These are phyloP conservation scores for Aythya baeri DNA, from an alignment of 2,113 vertebrate genomes.

Conservation along the genomic window DNA sequence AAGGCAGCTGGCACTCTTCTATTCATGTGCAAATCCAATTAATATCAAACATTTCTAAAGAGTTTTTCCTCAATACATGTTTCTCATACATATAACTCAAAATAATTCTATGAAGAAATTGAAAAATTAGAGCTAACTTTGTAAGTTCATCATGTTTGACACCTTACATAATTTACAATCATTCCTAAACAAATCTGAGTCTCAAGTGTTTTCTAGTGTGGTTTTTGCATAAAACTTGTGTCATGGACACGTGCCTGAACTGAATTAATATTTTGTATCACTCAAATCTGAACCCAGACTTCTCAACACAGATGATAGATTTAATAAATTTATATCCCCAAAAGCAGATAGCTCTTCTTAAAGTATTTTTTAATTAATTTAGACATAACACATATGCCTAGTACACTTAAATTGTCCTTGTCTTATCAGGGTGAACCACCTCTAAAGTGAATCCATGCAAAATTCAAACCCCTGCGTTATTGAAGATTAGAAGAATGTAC, in stretches of 20 bases:
- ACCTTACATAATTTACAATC: neutral
- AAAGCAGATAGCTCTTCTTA: neutral
- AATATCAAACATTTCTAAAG: slow-evolving; percentile 5
- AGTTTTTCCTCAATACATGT: neutral
- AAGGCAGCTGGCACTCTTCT: neutral
- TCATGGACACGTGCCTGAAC: neutral
- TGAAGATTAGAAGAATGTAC: neutral
- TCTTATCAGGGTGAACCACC: neutral
- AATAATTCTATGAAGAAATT: neutral
- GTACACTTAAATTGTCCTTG: neutral
- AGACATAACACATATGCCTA: neutral
- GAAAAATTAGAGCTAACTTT: neutral
- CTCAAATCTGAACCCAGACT: neutral
- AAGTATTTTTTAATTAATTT: neutral
- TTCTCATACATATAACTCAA: neutral
- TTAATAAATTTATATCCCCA: neutral
- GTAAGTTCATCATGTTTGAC: neutral
- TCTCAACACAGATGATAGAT: neutral
- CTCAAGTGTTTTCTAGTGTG: neutral
- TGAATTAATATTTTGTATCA: neutral
- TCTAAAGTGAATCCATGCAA: neutral
- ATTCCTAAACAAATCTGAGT: neutral
- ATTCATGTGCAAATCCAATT: neutral
- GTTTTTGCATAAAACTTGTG: neutral
- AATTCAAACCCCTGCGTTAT: neutral